These are phyloP conservation scores for Amphipoea oculea DNA, from an alignment of 2,888 invertebrate genomes.

Conservation along the genomic window DNA sequence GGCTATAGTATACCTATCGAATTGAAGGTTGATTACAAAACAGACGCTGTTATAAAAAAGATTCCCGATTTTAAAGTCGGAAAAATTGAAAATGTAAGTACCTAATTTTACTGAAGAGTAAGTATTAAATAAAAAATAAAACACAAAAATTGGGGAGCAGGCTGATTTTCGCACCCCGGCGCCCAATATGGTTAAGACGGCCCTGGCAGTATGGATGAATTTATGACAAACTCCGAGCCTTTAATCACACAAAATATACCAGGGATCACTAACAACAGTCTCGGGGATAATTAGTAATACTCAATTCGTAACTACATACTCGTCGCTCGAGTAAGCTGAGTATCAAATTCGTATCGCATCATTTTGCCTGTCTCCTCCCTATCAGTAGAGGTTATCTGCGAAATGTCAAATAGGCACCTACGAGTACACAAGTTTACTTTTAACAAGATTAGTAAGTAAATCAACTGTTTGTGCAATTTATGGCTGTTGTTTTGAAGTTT, in stretches of 20 bases:
- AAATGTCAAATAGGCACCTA: conserved; percentile 32
- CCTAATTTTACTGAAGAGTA: too few relatives aligned
- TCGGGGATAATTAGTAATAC: conserved; percentile 33
- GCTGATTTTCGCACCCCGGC: too few relatives aligned
- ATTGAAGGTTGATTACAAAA: too few relatives aligned
- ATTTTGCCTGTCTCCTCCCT: conserved; percentile 22
- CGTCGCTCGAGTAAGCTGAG: background rate
- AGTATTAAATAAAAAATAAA: too few relatives aligned
- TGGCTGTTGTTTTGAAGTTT: conserved; percentile 37
- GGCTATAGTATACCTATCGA: too few relatives aligned
- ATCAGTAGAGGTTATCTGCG: conserved; percentile 38
- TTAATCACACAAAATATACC: background rate
- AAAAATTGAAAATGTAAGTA: too few relatives aligned
- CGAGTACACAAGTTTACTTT: conserved; percentile 18
- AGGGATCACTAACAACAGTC: conserved; percentile 13
- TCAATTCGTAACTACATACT: background rate
- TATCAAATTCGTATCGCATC: conserved; percentile 33
- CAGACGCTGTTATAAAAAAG: too few relatives aligned
- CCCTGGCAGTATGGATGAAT: background rate
- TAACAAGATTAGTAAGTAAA: conserved; percentile 33
- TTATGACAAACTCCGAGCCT: background rate
- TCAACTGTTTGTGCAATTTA: conserved; percentile 23
- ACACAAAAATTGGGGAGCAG: too few relatives aligned
- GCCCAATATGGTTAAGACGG: too few relatives aligned
- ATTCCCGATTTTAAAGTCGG: too few relatives aligned